Percentiles rank a stretch among this genome's conserved stretches.
Evolutionary conservation across 2,888 invertebrate genomes (phyloP).

Genomic region (Dysmachus trigonus): DNA sequence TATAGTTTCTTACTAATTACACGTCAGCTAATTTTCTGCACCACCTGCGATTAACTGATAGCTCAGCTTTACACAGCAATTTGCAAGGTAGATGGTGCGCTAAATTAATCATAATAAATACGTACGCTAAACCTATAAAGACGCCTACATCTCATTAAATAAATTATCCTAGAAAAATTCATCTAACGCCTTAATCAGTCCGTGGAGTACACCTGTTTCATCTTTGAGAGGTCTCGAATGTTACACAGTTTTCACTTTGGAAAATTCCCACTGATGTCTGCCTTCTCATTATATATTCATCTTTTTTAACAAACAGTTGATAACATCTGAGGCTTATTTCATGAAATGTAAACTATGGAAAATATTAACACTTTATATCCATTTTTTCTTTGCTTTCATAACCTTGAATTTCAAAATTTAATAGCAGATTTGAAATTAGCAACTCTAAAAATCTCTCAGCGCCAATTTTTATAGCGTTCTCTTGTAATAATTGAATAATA

Average conservation of each 20-base stretch:
- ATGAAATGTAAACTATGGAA: background rate
- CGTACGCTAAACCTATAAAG: background rate
- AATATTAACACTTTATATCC: background rate
- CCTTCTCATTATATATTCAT: background rate
- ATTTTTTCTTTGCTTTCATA: no score
- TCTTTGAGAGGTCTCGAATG: background rate
- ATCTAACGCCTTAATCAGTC: slow-evolving; percentile 20
- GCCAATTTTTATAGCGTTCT: no score
- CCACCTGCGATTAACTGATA: background rate
- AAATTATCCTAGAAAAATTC: background rate
- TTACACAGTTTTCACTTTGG: background rate
- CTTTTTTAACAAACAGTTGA: background rate
- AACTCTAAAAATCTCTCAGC: no score
- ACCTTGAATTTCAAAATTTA: no score
- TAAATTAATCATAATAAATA: background rate
- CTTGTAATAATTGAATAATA: no score
- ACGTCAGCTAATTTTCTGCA: background rate
- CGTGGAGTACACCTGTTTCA: background rate
- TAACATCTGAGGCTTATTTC: background rate
- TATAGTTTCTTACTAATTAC: background rate
- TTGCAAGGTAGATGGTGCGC: background rate
- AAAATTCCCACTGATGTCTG: background rate
- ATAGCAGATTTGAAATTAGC: no score
- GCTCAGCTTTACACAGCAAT: background rate
- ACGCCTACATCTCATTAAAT: background rate